Evolutionary conservation across 92 coral and sea anemone species (phyloP).

Genomic region (Palythoa grandiflora): DNA sequence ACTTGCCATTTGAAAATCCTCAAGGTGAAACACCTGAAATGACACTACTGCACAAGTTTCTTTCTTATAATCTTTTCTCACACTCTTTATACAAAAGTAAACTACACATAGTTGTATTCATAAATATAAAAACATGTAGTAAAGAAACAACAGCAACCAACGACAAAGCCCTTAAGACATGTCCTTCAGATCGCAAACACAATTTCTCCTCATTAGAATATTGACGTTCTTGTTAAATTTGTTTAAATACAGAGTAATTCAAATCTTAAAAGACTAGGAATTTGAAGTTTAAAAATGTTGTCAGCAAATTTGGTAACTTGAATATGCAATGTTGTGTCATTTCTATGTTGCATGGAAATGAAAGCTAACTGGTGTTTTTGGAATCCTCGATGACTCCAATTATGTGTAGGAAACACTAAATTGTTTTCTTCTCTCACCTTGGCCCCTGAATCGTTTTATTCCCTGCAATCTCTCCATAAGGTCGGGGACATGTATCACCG

Average conservation of each 20-base stretch:
- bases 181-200: neutral
- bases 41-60: conserved; percentile 8
- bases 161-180: neutral
- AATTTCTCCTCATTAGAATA: neutral
- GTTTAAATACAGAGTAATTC: neutral
- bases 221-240: neutral
- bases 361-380: neutral
- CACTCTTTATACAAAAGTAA: conserved; percentile 7
- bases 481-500: neutral
- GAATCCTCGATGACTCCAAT: neutral
- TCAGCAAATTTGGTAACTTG: neutral
- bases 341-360: neutral
- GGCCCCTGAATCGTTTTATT: neutral
- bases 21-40: neutral
- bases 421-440: neutral
- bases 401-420: neutral
- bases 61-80: neutral
- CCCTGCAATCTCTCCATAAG: neutral
- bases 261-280: neutral
- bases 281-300: too few relatives aligned
- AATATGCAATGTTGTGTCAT: neutral
- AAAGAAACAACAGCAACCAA: conserved; percentile 11
- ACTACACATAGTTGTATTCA: neutral
- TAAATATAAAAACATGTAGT: conserved; percentile 5
- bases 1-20: neutral